These are phyloP conservation scores for Brachylomia viminalis DNA, from an alignment of 2,888 invertebrate species.

Conservation along the genomic window DNA sequence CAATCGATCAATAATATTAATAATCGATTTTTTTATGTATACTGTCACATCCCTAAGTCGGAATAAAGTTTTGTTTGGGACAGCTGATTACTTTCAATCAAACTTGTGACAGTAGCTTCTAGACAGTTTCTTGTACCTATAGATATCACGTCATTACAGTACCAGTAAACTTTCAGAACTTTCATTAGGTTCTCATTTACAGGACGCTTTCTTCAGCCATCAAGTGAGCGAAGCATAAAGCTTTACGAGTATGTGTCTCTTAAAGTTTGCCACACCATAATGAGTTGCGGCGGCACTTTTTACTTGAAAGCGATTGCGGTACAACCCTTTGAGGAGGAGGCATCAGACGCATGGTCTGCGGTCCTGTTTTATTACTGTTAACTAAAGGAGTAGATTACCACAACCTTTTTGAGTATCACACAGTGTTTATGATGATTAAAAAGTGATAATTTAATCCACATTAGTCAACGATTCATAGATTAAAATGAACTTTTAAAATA, in stretches of 20 bases:
- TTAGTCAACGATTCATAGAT: background rate
- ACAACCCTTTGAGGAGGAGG: slow-evolving; percentile 19
- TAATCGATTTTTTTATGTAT: too few relatives aligned
- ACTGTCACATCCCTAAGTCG: too few relatives aligned
- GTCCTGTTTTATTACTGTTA: slow-evolving; percentile 3
- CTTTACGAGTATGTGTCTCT: slow-evolving; percentile 32
- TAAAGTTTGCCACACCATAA: slow-evolving; percentile 36
- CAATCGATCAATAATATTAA: too few relatives aligned
- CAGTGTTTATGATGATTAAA: background rate
- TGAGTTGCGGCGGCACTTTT: slow-evolving; percentile 54
- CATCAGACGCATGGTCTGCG: background rate
- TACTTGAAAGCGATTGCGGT: slow-evolving; percentile 35
- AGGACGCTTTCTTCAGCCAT: slow-evolving; percentile 35
- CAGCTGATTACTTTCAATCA: background rate
- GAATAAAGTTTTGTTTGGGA: background rate
- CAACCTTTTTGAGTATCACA: background rate
- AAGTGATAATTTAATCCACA: background rate
- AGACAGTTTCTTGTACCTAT: background rate
- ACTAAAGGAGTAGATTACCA: background rate
- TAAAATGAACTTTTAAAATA: background rate
- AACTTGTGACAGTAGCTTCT: background rate
- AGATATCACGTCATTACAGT: background rate
- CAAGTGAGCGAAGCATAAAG: slow-evolving; percentile 34
- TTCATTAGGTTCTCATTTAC: slow-evolving; percentile 39
- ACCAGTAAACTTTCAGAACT: slow-evolving; percentile 21